Conservation (phyloP, 2,888 invertebrate species). For the Caenorhabditis afra region DNA sequence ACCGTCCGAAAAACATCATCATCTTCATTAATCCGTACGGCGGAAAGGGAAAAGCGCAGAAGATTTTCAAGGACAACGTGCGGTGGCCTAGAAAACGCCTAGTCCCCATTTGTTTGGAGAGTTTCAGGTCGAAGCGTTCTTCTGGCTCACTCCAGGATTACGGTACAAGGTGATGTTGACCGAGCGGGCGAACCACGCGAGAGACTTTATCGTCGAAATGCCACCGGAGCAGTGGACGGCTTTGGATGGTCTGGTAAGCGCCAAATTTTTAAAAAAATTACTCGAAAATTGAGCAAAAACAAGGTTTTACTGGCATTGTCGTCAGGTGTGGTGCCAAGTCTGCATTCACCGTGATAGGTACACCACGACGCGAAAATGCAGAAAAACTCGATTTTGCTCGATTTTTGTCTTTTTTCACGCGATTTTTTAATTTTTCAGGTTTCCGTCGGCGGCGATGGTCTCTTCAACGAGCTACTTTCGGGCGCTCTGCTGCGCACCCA, state of each 20-base stretch:
- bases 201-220: constrained; percentile 83
- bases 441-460: constrained; percentile 91
- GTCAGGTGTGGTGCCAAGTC: constrained; percentile 9
- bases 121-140: constrained; percentile 81
- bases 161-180: constrained; percentile 85
- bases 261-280: background rate
- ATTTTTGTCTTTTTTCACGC: too few relatives aligned
- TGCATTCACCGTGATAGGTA: too few relatives aligned
- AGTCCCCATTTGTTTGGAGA: background rate
- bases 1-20: constrained; percentile 86
- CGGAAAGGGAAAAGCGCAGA: constrained; percentile 87
- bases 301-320: background rate
- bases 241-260: constrained; percentile 62
- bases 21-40: constrained; percentile 91
- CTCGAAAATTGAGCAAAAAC: background rate
- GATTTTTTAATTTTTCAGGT: constrained; percentile 82
- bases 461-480: constrained; percentile 88
- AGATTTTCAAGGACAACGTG: constrained; percentile 87
- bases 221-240: constrained; percentile 60
- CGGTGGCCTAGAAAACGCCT: background rate
- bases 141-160: constrained; percentile 82
- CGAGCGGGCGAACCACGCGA: constrained; percentile 87
- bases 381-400: too few relatives aligned
- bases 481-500: constrained; percentile 80
- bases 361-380: too few relatives aligned